These are phyloP conservation scores for Dascillus cervinus DNA, from an alignment of 2,888 invertebrate species.

Conservation along the genomic window DNA sequence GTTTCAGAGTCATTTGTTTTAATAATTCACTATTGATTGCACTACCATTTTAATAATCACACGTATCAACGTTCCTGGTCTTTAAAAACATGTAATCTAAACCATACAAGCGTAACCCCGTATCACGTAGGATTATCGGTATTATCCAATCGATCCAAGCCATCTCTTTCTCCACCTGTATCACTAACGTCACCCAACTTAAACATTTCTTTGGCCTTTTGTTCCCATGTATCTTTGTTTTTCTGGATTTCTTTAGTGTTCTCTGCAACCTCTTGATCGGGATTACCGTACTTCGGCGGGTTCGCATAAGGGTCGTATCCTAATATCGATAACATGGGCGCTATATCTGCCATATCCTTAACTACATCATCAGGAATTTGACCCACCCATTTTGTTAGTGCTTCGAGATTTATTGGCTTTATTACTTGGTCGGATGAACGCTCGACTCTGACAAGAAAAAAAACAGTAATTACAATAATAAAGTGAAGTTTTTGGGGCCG, in stretches of 20 bases:
- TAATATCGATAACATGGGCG: conserved; percentile 86
- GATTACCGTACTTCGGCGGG: conserved; percentile 89
- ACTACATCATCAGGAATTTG: conserved; percentile 86
- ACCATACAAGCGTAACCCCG: conserved; percentile 22
- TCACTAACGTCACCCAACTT: conserved; percentile 19
- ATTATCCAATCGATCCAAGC: conserved; percentile 34
- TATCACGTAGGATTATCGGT: conserved; percentile 36
- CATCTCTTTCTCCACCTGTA: conserved; percentile 28
- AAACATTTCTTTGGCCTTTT: conserved; percentile 41
- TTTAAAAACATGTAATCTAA: conserved; percentile 26
- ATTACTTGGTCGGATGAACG: conserved; percentile 98
- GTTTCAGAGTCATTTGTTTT: too few relatives aligned
- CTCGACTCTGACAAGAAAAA: conserved; percentile 68
- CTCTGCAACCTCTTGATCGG: conserved; percentile 66
- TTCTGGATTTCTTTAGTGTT: conserved; percentile 44
- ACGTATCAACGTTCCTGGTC: too few relatives aligned
- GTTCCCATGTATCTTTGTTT: conserved; percentile 37
- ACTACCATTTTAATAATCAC: too few relatives aligned
- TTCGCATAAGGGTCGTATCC: conserved; percentile 96
- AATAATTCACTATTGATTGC: too few relatives aligned
- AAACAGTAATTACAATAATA: background rate
- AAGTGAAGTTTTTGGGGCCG: background rate
- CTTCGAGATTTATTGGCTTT: conserved; percentile 95
- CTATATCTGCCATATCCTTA: conserved; percentile 84
- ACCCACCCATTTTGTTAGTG: conserved; percentile 87